A percentile compares a stretch with the other conserved stretches of the same genome.
Conservation (phyloP, 2,113 vertebrate species). For the Sander lucioperca region DNA sequence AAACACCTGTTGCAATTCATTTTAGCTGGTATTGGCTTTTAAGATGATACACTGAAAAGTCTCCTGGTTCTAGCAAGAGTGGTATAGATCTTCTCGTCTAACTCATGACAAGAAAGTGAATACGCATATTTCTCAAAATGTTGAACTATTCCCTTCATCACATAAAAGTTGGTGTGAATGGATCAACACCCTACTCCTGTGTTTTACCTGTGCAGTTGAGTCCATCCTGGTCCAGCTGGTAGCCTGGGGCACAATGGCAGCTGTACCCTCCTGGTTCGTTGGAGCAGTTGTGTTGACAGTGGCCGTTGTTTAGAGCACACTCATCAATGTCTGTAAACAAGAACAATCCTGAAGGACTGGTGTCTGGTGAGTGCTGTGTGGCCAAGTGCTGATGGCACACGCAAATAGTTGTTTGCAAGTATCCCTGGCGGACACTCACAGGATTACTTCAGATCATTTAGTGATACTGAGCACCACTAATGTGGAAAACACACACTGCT, state of each 20-base stretch:
- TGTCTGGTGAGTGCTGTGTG: background rate
- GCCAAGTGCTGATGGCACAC: conserved; percentile 2
- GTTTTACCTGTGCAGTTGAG: conserved; percentile 82
- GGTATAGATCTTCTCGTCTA: background rate
- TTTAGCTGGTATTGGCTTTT: background rate
- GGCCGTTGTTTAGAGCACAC: conserved; percentile 76
- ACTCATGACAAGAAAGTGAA: too few relatives aligned
- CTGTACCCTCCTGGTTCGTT: conserved; percentile 79
- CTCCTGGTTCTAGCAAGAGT: background rate
- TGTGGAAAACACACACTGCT: background rate
- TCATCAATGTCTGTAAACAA: conserved; percentile 83
- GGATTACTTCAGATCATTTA: background rate
- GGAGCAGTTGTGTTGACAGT: conserved; percentile 82
- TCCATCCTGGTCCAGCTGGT: conserved; percentile 70
- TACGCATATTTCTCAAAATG: too few relatives aligned
- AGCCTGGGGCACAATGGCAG: conserved; percentile 79
- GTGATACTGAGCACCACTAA: background rate
- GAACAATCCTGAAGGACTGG: conserved; percentile 7
- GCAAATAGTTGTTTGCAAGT: background rate
- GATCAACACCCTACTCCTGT: background rate
- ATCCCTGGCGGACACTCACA: background rate
- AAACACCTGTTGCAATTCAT: background rate
- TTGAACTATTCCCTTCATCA: background rate
- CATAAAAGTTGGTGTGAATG: background rate
- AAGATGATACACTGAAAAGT: background rate